A percentile compares a stretch with the other conserved stretches of the same genome.
Evolutionary conservation across 2,113 vertebrate genomes (phyloP).

Genomic region (Atrichornis clamosus): DNA sequence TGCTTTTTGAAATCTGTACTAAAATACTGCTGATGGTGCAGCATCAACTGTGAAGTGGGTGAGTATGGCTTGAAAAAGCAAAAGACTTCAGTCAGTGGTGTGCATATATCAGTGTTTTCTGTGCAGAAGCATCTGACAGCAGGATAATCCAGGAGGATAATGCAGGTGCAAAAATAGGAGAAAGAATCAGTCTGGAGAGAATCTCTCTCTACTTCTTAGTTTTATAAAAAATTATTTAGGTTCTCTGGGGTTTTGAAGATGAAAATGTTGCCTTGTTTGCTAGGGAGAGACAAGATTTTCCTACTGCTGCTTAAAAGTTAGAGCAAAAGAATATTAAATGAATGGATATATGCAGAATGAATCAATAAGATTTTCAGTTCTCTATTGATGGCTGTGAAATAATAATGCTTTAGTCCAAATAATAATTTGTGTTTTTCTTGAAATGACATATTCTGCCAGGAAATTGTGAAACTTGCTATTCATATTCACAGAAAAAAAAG

Average conservation of each 20-base stretch:
- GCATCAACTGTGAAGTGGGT: background rate
- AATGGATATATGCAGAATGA: background rate
- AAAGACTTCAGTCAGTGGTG: background rate
- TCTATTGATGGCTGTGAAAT: background rate
- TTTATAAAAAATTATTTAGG: background rate
- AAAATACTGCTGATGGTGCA: constrained; percentile 13
- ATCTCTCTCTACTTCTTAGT: background rate
- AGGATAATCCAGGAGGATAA: constrained; percentile 45
- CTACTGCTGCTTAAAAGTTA: background rate
- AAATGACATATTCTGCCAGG: background rate
- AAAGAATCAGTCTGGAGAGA: background rate
- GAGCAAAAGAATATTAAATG: background rate
- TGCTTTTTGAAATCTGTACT: background rate
- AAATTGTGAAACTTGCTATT: background rate
- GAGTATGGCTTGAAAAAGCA: background rate
- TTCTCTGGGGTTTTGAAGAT: constrained; percentile 11
- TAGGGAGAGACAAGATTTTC: background rate
- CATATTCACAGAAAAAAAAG: background rate
- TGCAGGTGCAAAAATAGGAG: background rate
- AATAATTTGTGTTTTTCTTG: background rate
- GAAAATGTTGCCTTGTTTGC: background rate
- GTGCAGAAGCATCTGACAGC: constrained; percentile 7
- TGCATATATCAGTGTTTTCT: constrained; percentile 22
- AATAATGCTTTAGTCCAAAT: background rate
- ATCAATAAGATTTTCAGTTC: background rate